Base-by-base conservation (phyloP, 2,113 vertebrate species). In the Callorhinus ursinus region DNA sequence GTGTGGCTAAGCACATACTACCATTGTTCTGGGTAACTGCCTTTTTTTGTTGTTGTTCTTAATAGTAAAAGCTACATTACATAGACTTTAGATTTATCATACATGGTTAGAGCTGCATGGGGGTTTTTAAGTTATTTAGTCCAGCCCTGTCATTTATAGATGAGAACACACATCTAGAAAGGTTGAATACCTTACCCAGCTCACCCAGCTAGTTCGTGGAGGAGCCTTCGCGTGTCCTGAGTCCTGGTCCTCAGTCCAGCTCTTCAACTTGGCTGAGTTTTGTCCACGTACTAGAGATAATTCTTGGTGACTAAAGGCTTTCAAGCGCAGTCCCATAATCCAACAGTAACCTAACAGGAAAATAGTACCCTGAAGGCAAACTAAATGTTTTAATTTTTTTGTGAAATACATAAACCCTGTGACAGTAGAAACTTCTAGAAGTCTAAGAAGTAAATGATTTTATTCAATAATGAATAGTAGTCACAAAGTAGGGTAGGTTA, bases 21-120 rank as follows among this genome's bases (percentile, higher is more conserved):
- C 21, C 33, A 65, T 7, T 87, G 61, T 86, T 97, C 72, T 93
- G 82, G 71, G 59, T 95, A 96, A 97, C 51, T 61, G 5, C 46
- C 42, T 76, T 59, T 49, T 87, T 67, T 59, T 79, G n/a, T n/a
- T n/a, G n/a, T n/a, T n/a, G n/a, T n/a, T 9, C 46, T 90, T 91
- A 97, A 80, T 49, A 93, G 59, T 36, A 89, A 89, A 72, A 93
- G 8, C 93, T 71, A 85, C 26, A n/a, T 83, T 76, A 14, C 13
- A 16, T 46, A 19, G 11, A 57, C 3, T 46, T 67, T 71, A 39
- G 63, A 42, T 93, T 79, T 71, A 24, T 88, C 31, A 24, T 63
- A 19, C 26, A 0, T 80, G 7, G 26, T 87, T 86, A 77, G 87
- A 95, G 53, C 77, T 74, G 2, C 22, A 3, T 71, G 33, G 10